phyloP scores from a whole-genome alignment of 2,113 vertebrate genomes.

The Deroptyus accipitrinus region DNA sequence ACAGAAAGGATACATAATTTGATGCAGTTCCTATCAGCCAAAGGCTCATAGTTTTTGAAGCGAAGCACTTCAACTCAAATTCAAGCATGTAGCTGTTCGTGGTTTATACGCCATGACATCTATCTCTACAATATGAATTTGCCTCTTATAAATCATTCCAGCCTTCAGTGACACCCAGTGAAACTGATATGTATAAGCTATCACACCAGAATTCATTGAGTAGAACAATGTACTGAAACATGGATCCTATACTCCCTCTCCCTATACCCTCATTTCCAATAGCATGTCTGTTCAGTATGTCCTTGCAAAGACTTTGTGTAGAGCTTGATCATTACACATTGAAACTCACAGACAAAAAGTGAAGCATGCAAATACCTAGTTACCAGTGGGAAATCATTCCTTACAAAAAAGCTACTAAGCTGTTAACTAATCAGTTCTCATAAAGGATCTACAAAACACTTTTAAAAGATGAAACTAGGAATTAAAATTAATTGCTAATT shows the following conservation, averaged over 20 bases:
- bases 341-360: neutral
- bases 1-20: neutral
- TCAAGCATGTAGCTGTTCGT: rapidly evolving
- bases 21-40: neutral
- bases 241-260: neutral
- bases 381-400: neutral
- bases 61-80: neutral
- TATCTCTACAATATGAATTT: neutral
- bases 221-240: neutral
- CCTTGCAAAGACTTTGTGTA: neutral
- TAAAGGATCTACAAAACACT: neutral
- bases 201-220: neutral
- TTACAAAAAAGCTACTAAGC: neutral
- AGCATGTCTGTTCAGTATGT: neutral
- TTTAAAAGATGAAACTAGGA: neutral
- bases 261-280: neutral
- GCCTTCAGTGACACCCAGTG: neutral
- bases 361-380: neutral
- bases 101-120: neutral
- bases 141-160: neutral
- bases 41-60: neutral
- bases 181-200: neutral
- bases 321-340: neutral
- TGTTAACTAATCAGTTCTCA: neutral
- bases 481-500: neutral